These are phyloP conservation scores for Tetragnatha versicolor DNA, from an alignment of 1,140 invertebrate species.

Conservation along the genomic window DNA sequence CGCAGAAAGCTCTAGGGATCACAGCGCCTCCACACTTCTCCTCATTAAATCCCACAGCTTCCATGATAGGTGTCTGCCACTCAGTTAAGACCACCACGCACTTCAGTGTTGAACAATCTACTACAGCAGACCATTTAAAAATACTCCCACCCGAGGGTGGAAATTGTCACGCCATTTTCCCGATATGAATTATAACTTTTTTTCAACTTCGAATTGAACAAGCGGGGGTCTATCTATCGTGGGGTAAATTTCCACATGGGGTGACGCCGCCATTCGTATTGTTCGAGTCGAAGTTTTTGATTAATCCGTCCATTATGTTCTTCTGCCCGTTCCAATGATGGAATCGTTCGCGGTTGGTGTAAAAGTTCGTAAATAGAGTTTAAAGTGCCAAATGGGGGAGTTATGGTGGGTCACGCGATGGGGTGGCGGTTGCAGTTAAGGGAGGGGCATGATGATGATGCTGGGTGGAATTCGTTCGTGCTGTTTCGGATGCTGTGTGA, in stretches of 20 bases:
- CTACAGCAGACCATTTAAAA: neutral
- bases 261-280: no score
- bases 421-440: neutral
- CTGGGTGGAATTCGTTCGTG: no score
- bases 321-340: neutral
- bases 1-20: no score
- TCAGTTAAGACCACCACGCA: conserved; percentile 16
- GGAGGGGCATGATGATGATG: neutral
- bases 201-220: conserved; percentile 4
- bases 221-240: neutral
- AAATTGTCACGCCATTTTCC: conserved; percentile 39
- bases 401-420: neutral
- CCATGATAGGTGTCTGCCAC: conserved; percentile 21
- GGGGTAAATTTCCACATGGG: conserved; percentile 33
- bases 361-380: conserved; percentile 42
- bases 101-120: neutral
- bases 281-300: conserved; percentile 27
- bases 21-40: no score
- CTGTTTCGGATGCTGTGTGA: no score
- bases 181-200: conserved; percentile 23
- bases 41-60: neutral
- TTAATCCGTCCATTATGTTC: conserved; percentile 18
- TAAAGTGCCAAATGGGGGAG: conserved; percentile 45
- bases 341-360: conserved; percentile 24
- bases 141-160: neutral